Conservation (phyloP, 2,113 vertebrate species). For the Motacilla alba region DNA sequence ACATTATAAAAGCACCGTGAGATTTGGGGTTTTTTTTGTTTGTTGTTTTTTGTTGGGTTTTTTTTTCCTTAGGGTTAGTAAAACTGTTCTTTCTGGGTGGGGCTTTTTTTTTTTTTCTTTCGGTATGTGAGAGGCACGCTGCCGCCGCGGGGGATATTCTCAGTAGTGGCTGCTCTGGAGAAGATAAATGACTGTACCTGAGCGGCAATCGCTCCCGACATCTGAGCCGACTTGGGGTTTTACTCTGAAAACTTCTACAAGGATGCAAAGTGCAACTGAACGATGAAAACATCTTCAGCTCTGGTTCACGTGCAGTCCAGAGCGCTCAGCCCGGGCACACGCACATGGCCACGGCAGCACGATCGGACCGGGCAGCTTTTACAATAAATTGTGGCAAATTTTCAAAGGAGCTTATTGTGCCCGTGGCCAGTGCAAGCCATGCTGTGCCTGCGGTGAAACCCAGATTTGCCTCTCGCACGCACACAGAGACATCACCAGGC, state of each 20-base stretch:
- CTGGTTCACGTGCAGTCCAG: neutral
- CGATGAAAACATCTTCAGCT: neutral
- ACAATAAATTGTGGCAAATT: neutral
- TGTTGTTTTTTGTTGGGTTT: neutral
- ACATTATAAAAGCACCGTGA: neutral
- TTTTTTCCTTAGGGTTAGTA: neutral
- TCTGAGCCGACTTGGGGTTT: neutral
- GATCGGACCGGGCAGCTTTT: accelerated
- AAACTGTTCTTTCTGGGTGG: neutral
- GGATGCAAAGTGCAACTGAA: neutral
- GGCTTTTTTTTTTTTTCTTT: neutral
- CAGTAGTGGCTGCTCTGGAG: neutral
- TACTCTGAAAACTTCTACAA: neutral
- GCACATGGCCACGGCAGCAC: accelerated
- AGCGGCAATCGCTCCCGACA: neutral
- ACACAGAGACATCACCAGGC: accelerated
- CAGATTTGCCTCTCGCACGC: neutral
- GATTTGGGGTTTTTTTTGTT: neutral
- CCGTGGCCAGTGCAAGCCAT: neutral
- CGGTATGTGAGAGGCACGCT: neutral
- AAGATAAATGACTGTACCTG: slow-evolving; percentile 49
- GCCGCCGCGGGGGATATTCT: neutral
- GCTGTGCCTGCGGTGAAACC: neutral
- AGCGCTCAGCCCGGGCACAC: neutral
- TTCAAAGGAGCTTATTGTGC: accelerated